phyloP scores from a whole-genome alignment of 2,797 vertebrate species.

The Benthosema pterotum region DNA sequence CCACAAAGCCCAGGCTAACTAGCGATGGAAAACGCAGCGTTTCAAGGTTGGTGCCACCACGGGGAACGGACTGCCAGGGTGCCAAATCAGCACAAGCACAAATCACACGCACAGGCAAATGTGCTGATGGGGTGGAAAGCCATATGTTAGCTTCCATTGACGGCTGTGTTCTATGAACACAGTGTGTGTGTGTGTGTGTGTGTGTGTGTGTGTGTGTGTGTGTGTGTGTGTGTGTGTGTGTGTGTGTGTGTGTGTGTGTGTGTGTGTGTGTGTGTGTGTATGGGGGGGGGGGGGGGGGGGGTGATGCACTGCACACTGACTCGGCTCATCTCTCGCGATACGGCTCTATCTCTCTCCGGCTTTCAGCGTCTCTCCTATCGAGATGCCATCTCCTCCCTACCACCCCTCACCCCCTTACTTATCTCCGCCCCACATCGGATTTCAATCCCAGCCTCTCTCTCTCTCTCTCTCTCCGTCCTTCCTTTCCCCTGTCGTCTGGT shows the following conservation, averaged over 20 bases:
- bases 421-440: background rate
- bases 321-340: background rate
- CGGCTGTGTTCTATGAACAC: conserved; percentile 30
- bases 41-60: conserved; percentile 23
- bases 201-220: too few species aligned
- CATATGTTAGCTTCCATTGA: conserved; percentile 49
- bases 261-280: too few species aligned
- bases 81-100: conserved; percentile 42
- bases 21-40: background rate
- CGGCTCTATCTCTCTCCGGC: background rate
- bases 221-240: too few species aligned
- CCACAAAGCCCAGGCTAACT: background rate
- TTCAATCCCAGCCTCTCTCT: background rate
- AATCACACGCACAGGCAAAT: conserved; percentile 20
- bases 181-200: conserved; percentile 8
- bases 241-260: too few species aligned
- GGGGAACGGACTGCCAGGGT: conserved; percentile 1
- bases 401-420: too few species aligned
- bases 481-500: too few species aligned
- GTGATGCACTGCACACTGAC: background rate
- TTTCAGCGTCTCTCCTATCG: background rate
- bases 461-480: background rate
- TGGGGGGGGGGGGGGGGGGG: conserved; percentile 12
- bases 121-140: conserved; percentile 53
- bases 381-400: background rate